Conservation (phyloP, 1,140 invertebrate genomes). For the Sarcophaga bullata region DNA sequence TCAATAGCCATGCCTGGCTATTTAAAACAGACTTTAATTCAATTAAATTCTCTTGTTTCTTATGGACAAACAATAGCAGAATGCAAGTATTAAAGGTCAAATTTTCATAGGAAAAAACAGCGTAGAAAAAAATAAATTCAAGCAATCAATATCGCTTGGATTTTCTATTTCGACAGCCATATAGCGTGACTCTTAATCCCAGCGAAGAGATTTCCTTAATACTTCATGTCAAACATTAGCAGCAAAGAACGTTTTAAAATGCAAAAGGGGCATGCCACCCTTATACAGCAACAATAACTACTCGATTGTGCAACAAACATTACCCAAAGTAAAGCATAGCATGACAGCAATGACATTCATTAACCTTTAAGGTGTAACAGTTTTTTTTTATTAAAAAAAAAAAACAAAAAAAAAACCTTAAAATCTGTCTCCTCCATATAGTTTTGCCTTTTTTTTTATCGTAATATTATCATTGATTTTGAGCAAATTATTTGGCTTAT, state of each 20-base stretch:
- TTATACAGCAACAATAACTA: too few relatives aligned
- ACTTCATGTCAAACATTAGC: background rate
- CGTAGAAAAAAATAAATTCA: background rate
- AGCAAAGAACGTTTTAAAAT: background rate
- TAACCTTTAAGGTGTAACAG: background rate
- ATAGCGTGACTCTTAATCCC: background rate
- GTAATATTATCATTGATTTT: too few relatives aligned
- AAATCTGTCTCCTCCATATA: too few relatives aligned
- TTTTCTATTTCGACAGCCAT: background rate
- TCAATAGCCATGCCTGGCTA: background rate
- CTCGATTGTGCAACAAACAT: background rate
- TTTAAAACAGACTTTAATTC: background rate
- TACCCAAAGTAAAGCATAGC: background rate
- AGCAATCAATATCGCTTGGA: background rate
- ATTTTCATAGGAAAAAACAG: background rate
- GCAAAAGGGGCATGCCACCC: too few relatives aligned
- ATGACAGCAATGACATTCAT: slow-evolving; percentile 9
- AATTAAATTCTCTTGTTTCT: background rate
- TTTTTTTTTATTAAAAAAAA: background rate
- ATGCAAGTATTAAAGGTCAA: background rate
- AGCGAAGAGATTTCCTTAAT: background rate
- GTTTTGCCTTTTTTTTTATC: too few relatives aligned
- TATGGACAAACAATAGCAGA: background rate
- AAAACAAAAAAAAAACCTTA: background rate
- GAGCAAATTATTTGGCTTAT: too few relatives aligned